phyloP scores from a whole-genome alignment of 53 echinoderm and acorn worm species.

The Crossaster papposus region DNA sequence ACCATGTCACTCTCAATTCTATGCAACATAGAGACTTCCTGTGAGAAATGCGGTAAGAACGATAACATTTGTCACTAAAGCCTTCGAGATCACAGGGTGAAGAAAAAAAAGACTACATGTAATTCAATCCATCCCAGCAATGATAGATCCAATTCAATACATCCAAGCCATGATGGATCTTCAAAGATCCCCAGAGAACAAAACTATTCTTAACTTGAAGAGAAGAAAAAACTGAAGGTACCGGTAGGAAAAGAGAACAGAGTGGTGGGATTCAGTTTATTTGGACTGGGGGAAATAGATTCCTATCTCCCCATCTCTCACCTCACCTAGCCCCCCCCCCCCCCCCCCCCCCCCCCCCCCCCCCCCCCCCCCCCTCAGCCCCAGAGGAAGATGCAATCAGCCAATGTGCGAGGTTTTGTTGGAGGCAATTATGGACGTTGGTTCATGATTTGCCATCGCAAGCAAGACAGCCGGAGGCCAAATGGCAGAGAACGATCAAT shows the following conservation, averaged over 20 bases:
- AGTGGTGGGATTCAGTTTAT: not conserved
- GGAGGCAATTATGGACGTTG: not conserved
- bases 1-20: no score
- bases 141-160: not conserved
- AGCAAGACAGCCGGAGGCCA: not conserved
- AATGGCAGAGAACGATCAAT: not conserved
- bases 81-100: not conserved
- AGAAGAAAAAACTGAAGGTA: not conserved
- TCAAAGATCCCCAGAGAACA: not conserved
- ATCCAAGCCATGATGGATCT: not conserved
- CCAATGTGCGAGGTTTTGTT: not conserved
- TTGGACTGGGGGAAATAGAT: not conserved
- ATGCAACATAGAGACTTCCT: not conserved
- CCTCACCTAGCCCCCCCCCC: no score
- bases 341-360: no score
- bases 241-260: not conserved
- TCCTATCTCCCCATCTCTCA: no score
- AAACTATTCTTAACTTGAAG: not conserved
- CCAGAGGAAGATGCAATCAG: constrained; percentile 9
- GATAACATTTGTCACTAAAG: not conserved
- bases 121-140: not conserved
- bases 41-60: not conserved
- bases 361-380: no score
- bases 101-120: not conserved
- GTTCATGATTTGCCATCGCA: not conserved